These are phyloP conservation scores for Alligator mississippiensis DNA, from an alignment of 2,113 vertebrate genomes.

Conservation along the genomic window DNA sequence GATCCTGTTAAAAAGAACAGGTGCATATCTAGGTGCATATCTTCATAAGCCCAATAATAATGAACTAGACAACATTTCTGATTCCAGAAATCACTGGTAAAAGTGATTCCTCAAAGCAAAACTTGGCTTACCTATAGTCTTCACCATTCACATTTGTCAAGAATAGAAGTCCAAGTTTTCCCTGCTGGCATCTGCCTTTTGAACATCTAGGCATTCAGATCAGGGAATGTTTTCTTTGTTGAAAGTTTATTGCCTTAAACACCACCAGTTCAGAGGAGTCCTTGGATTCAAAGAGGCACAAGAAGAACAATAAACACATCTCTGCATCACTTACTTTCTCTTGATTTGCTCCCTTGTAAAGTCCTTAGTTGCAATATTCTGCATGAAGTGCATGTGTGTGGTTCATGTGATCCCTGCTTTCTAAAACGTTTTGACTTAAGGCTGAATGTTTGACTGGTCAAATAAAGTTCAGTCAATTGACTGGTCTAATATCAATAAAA, in stretches of 20 bases:
- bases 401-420: neutral
- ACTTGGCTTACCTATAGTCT: neutral
- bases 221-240: constrained; percentile 24
- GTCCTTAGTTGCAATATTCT: neutral
- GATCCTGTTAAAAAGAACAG: neutral
- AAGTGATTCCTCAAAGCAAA: neutral
- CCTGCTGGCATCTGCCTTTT: constrained; percentile 23
- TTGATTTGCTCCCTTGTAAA: neutral
- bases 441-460: no score
- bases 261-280: neutral
- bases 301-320: neutral
- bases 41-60: neutral
- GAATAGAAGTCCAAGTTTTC: neutral
- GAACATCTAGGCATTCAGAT: neutral
- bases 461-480: no score
- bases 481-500: no score
- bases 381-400: neutral
- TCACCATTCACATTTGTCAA: neutral
- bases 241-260: neutral
- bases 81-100: neutral
- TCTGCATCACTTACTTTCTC: rapidly evolving
- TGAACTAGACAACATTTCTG: neutral
- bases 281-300: neutral
- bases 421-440: neutral
- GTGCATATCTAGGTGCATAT: neutral